Evolutionary conservation across 2,888 invertebrate genomes (phyloP), one percentile per base, ranked within the genome.

Genomic region (Notocelia uddmanniana): DNA sequence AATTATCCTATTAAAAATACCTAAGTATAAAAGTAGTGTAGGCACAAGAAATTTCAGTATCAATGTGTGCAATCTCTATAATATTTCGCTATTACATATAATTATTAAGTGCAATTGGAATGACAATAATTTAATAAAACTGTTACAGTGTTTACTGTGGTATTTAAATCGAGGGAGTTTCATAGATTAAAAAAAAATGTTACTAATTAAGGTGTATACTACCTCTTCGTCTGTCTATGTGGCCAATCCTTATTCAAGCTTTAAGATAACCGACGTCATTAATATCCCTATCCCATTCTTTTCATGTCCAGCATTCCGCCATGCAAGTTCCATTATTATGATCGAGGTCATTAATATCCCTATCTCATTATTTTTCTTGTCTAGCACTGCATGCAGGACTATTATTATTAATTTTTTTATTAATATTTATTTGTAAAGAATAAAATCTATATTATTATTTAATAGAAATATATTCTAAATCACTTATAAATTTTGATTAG

Each of bases 1-100:
- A 86, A 80, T 83, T 85, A 86, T 77, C 77, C 82, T 89, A 87
- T 85, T 77, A 86, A 31, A 88, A 87, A 86, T 86, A 86, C 82
- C 85, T 91, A 88, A 80, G 87, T 91, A 88, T 87, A 89, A 91
- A 91, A 86, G 85, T 84, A 83, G 84, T 90, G 89, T 90, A 93
- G 93, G 93, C 93, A 93, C 93, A 85, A 91, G 91, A 90, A 91
- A 90, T 88, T 85, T 86, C 86, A 89, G 88, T 88, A 87, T 88
- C 80, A 87, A 85, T 74, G 78, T 83, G 90, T 91, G 91, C 91
- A 87, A 75, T 77, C 76, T 81, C 84, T 87, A 86, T 81, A 79
- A 68, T 62, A 52, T 77, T 76, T 79, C 18, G 26, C 67, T 72
- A 72, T 57, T 67, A 80, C 79, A 78, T 83, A 84, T 78, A 68